Evolutionary conservation across 2,888 invertebrate species (phyloP), one percentile per base, ranked within the genome.

Genomic region (Lysandra bellargus): DNA sequence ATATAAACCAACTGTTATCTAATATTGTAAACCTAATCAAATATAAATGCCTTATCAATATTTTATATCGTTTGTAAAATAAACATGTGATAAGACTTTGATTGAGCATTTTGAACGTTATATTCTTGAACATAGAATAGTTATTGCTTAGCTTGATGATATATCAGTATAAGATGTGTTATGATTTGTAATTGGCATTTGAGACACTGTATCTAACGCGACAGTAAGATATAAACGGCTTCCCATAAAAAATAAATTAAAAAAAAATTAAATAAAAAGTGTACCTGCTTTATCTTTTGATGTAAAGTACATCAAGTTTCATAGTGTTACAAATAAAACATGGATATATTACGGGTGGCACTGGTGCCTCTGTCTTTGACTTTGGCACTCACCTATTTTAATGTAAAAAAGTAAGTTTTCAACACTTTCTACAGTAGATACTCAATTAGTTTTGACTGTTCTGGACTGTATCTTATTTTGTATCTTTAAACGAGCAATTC

Each of bases 301-400:
- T 57, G 17, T 57, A 57, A 57, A 57, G 17, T 57, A 17, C 17
- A 4, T 17, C 17, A 49, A 7, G 9, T 57, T 57, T 57, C 17
- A 57, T 57, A 57, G 57, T 17, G 57, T 57, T 57, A 17, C 4
- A 57, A 57, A 4, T 57, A 57, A 57, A 44, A 57, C 7, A 93
- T 93, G 92, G 92, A 91, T 83, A 84, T 92, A 80, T 80, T 93
- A 72, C 88, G 90, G 14, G 40, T 92, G 17, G 85, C 89, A 1
- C 79, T 94, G 82, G 83, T 93, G 79, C 93, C 94, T 61, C 83
- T 94, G 30, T 82, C 86, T 5, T 88, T 94, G 17, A 92, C 92
- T 33, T 81, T 94, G 69, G 91, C 90, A 44, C 85, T 92, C 4
- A 92, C 92, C 30, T 91, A 81, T 82, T 82, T 92, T 33, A 91